phyloP scores from a whole-genome alignment of 2,888 invertebrate genomes.

The Ommatoiulus sabulosus region DNA sequence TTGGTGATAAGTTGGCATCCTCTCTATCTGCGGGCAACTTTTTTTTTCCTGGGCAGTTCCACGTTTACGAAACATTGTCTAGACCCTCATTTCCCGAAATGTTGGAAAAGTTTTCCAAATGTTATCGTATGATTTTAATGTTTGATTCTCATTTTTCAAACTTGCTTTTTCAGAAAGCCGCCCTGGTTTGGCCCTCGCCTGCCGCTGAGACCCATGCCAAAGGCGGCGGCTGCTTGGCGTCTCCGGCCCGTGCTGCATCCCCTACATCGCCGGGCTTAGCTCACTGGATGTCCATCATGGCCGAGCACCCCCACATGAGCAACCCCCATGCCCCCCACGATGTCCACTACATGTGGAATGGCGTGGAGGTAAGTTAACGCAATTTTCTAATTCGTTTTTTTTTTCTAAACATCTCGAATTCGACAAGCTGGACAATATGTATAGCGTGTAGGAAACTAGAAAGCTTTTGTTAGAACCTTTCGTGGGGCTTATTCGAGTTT shows the following conservation, averaged over 20 bases:
- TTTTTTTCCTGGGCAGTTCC: neutral
- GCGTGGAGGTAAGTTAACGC: constrained; percentile 66
- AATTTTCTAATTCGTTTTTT: neutral
- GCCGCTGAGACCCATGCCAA: constrained; percentile 70
- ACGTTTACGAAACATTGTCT: too few relatives aligned
- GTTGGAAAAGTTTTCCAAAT: too few relatives aligned
- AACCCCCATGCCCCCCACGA: constrained; percentile 71
- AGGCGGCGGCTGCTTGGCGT: constrained; percentile 64
- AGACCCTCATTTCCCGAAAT: too few relatives aligned
- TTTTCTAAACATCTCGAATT: neutral
- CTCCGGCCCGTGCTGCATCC: constrained; percentile 61
- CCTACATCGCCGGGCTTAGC: constrained; percentile 72
- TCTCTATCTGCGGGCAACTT: neutral
- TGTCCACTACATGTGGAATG: constrained; percentile 77
- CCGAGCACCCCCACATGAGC: constrained; percentile 86
- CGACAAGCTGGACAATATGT: neutral
- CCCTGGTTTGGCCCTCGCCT: constrained; percentile 76
- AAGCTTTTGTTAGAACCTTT: neutral
- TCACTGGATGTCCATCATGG: constrained; percentile 98
- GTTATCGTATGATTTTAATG: neutral
- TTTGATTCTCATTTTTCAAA: constrained; percentile 14
- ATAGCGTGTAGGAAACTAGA: neutral
- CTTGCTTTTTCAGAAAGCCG: constrained; percentile 69
- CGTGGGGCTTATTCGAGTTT: neutral
- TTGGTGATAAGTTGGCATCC: neutral